Base-by-base conservation (phyloP, 1,140 invertebrate genomes). In the Cyclina sinensis region DNA sequence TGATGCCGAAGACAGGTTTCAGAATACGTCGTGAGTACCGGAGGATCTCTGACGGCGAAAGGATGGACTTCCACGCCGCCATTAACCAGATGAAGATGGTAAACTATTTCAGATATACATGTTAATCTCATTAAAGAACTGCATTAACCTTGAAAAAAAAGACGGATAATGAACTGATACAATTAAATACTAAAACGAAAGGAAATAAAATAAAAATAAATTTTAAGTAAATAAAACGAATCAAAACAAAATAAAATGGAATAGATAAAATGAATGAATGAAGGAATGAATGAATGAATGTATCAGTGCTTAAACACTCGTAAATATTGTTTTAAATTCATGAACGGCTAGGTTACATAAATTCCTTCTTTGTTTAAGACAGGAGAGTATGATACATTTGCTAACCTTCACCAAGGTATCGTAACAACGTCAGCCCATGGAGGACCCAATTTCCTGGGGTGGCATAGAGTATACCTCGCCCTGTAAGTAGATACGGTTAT, bases 371-470 rank as follows among this genome's bases (percentile, higher is more conserved):
- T 48, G 21, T 83, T 83, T 35, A 32, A 86, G 84, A 43, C 21
- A 35, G 70, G 70, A 14, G 21, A 54, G 48, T 86, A 86, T 54
- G 73, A 87, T 43, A 80, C 37, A 7, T 87, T 87, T 70, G 85
- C 85, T 24, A 87, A 87, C 24, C 27, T 79, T 14, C 85, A 87
- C 21, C 70, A 48, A 30, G 85, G 85, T 9, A 78, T 70, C 9
- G 62, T 87, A 18, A 43, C 46, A 4, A 62, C 46, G 0, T 86
- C 84, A 7, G 84, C 84, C 9, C 84, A 86, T 32, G 30, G 21
- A 27, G 86, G 86, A 30, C 86, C 86, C 4, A 88, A 88, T 37
- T 88, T 88, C 51, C 37, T 88, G 9, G 76, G 76, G 12, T 88
- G 86, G 86, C 86, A 88, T 39, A 81, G 86, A 57, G 76, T 81